Evolutionary conservation across 2,888 invertebrate genomes (phyloP).

Genomic region (Lathronympha strigana): DNA sequence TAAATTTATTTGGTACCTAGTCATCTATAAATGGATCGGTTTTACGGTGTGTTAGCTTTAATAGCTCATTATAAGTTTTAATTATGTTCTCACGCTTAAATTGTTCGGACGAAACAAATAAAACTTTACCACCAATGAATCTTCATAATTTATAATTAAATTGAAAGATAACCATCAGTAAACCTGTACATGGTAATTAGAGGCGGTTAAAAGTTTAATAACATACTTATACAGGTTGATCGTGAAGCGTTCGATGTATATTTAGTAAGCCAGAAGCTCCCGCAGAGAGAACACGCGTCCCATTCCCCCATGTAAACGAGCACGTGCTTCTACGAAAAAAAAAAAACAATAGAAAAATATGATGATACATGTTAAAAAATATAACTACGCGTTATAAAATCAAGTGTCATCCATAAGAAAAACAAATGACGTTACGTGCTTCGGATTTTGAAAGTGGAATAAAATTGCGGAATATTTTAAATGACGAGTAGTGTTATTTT

Average conservation of each 20-base stretch:
- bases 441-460: constrained; percentile 15
- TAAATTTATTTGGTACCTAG: neutral
- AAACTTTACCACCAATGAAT: constrained; percentile 18
- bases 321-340: constrained; percentile 40
- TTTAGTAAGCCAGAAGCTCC: constrained; percentile 45
- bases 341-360: constrained; percentile 5
- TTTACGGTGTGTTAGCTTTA: constrained; percentile 1
- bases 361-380: neutral
- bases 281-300: constrained; percentile 42
- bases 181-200: constrained; percentile 36
- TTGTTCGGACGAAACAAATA: constrained; percentile 19
- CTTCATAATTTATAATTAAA: constrained; percentile 35
- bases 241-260: constrained; percentile 52
- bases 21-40: neutral
- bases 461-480: constrained; percentile 16
- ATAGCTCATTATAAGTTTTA: constrained; percentile 1
- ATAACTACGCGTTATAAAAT: neutral
- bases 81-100: constrained; percentile 26
- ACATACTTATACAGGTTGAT: constrained; percentile 33
- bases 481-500: constrained; percentile 24
- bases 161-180: constrained; percentile 24
- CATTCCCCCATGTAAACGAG: constrained; percentile 16
- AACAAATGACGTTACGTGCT: neutral
- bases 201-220: constrained; percentile 40
- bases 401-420: neutral